Base-by-base conservation (phyloP, 1,140 invertebrate species). In the Cylas formicarius region DNA sequence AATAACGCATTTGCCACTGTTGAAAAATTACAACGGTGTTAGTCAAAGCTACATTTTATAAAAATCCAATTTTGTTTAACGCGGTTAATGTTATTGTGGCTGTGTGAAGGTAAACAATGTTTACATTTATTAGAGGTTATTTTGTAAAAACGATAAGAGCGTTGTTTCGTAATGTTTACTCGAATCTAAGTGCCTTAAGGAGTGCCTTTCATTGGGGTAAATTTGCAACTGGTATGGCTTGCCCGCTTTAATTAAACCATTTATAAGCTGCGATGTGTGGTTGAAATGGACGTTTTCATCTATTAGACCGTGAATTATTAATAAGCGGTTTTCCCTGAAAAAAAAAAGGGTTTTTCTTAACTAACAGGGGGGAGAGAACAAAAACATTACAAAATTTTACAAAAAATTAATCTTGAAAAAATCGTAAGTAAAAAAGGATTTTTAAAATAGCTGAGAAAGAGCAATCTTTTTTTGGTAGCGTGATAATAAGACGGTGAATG, bases 221-320 rank as follows among this genome's bases (percentile, higher is more conserved):
- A 97, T 77, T 78, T 97, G 87, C 19, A 93, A 66, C 55, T 89
- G 78, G 69, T 95, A 92, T 3, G 67, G 87, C 51, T 99, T 99
- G 31, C 93, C 93, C 18, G 84, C 83, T 54, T 86, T 83, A 29
- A 97, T 81, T 35, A 99, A 72, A 32, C 85, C 82, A 60, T 89
- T 86, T 19, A 99, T 85, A 31, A 99, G 67, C 52, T 87, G 81
- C 65, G 84, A 90, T 8, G 94, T 96, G 65, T 99, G 94, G 55
- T 84, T 83, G 66, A 99, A 98, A 69, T 99, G 96, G n/a, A 99
- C 96, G 67, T 99, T 99, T 70, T 99, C 96, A 68, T 99, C 96
- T 39, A 96, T 93, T 31, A 97, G 72, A 4, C 96, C 96, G 68
- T 99, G 96, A 53, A 98, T 89, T 26, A 99, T 92, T n/a, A 99